phyloP scores from a whole-genome alignment of 2,113 vertebrate genomes.

The Paradisaea rubra region DNA sequence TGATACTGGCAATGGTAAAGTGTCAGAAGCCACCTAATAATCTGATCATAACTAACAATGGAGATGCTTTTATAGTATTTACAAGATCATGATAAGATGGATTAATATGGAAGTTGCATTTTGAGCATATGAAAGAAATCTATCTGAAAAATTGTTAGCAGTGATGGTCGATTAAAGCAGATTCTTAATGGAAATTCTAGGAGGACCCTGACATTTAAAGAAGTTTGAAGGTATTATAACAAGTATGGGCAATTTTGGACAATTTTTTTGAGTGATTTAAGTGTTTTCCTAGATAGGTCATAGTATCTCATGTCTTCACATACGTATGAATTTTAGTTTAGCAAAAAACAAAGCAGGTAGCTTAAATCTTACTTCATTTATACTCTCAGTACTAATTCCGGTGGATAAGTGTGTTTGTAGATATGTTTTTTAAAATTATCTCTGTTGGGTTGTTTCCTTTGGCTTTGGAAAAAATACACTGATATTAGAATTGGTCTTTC shows the following conservation, averaged over 20 bases:
- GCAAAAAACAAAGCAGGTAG: background rate
- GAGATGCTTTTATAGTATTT: constrained; percentile 12
- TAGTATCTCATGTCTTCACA: background rate
- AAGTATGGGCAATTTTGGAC: background rate
- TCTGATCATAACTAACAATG: background rate
- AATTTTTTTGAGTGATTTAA: background rate
- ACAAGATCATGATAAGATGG: background rate
- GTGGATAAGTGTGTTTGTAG: background rate
- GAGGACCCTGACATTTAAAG: background rate
- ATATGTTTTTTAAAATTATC: background rate
- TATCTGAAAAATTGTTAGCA: background rate
- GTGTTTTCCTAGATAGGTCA: background rate
- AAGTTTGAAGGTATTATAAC: background rate
- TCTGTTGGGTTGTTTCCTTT: background rate
- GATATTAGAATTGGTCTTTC: background rate
- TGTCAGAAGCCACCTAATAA: background rate
- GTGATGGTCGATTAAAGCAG: background rate
- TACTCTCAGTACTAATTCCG: background rate
- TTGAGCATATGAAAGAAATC: background rate
- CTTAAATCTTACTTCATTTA: background rate
- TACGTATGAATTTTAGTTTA: background rate
- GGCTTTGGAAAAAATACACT: background rate
- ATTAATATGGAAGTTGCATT: constrained; percentile 3
- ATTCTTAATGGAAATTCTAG: background rate
- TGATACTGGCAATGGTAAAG: background rate